A percentile compares a stretch with the other conserved stretches of the same genome.
Evolutionary conservation across 92 coral and sea anemone genomes (phyloP).

Genomic region (Phenganax subtilis): DNA sequence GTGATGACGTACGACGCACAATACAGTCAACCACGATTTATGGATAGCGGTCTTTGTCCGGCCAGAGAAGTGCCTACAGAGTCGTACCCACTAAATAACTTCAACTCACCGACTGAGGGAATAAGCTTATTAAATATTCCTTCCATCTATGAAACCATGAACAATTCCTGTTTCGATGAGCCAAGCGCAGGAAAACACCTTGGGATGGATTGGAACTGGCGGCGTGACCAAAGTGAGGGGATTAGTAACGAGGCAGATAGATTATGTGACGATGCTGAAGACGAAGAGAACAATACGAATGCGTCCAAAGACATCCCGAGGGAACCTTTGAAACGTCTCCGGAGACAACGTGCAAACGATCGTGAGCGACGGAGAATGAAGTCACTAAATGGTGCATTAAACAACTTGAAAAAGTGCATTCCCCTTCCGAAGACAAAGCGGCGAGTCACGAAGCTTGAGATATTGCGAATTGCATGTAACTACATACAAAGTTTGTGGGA

Average conservation of each 20-base stretch:
- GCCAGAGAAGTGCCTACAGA: neutral
- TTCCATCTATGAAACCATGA: constrained; percentile 35
- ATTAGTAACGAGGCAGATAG: neutral
- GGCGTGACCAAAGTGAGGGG: neutral
- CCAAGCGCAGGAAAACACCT: neutral
- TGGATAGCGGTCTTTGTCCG: neutral
- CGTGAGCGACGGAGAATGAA: constrained; percentile 94
- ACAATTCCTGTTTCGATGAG: constrained; percentile 15
- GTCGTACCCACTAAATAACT: neutral
- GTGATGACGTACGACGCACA: constrained; percentile 6
- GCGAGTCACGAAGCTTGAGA: constrained; percentile 90
- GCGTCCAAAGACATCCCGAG: constrained; percentile 42
- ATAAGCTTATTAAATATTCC: constrained; percentile 29
- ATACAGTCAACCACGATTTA: neutral
- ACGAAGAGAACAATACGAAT: neutral
- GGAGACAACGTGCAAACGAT: constrained; percentile 99
- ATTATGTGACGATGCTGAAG: constrained; percentile 10
- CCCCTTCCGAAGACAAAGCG: constrained; percentile 94
- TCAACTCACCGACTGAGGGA: neutral
- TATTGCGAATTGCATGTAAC: constrained; percentile 90
- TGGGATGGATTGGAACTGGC: neutral
- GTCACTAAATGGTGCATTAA: constrained; percentile 86
- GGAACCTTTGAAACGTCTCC: constrained; percentile 86
- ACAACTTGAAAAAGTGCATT: constrained; percentile 89
- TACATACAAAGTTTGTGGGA: constrained; percentile 88